Percentiles rank a stretch among this genome's conserved stretches.
Evolutionary conservation across 2,797 vertebrate genomes (phyloP).

Genomic region (Scleropages formosus): DNA sequence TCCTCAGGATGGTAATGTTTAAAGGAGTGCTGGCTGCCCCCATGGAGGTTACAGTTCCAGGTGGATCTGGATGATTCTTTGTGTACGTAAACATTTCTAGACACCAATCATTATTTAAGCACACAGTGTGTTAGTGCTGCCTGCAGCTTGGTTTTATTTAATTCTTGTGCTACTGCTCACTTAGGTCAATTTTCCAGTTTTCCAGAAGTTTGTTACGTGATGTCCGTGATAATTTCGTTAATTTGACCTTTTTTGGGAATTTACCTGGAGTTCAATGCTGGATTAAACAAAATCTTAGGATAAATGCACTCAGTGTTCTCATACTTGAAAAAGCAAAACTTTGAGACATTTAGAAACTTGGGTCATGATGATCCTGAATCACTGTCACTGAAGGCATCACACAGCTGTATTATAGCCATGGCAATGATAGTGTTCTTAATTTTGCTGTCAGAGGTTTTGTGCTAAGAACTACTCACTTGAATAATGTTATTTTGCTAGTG

Average conservation of each 20-base stretch:
- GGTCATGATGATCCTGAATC: no score
- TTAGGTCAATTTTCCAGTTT: background rate
- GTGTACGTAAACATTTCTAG: background rate
- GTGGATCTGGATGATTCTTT: background rate
- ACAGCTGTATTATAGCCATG: no score
- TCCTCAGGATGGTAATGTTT: background rate
- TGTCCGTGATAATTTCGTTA: background rate
- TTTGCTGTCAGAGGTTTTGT: no score
- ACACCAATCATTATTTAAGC: constrained; percentile 11
- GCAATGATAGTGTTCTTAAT: no score
- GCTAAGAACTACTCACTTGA: no score
- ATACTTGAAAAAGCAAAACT: no score
- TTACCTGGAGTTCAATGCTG: background rate
- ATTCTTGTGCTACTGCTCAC: background rate
- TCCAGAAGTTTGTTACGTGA: background rate
- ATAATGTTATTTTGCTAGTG: no score
- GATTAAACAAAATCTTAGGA: constrained; percentile 10
- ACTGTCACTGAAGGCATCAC: no score
- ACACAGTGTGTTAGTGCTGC: background rate
- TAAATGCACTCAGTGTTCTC: background rate
- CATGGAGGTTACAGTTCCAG: background rate
- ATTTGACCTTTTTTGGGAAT: background rate
- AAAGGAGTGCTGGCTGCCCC: background rate
- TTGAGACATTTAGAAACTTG: no score
- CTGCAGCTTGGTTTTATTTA: background rate